Evolutionary conservation across 92 coral and sea anemone species (phyloP), one percentile per base, ranked within the genome.

Genomic region (Muricea muricata): DNA sequence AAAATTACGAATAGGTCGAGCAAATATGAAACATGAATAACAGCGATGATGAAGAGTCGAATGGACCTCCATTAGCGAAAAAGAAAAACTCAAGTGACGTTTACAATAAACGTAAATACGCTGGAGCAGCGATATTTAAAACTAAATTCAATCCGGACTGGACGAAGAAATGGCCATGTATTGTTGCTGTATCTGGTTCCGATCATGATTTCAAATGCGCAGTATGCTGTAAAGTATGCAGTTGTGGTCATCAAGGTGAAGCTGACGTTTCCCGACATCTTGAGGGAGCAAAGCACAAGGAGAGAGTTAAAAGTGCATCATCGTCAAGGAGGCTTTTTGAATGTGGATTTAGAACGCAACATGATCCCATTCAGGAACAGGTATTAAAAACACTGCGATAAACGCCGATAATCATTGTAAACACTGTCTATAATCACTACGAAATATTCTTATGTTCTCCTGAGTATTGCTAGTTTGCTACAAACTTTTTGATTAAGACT

Each of bases 151-250:
- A 75, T 67, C 31, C 15, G 29, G 46, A 69, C 30, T 90, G 93
- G 93, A 83, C 86, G 65, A 82, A 83, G 60, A 85, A 82, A 52
- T 87, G 93, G 91, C 89, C 91, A 32, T 82, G 86, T 32, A 82
- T 82, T 18, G 66, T 82, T 45, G 56, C 80, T 17, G 45, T 45
- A 47, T 75, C 31, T 21, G 66, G 68, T 18, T 82, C 69, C 15
- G 68, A 82, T 5, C 56, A 65, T 46, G 26, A 41, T 29, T 69
- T 67, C 28, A 41, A 82, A 29, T 69, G 80, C 78, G 68, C 31
- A 66, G 77, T 65, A 18, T 81, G 86, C 79, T 46, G 66, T 60
- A 80, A 75, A 34, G 46, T 33, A 61, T 28, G 63, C 14, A 63
- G 58, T 12, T 65, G 85, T 37, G 33, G 8, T 1, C 63, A 81